Evolutionary conservation across 2,797 vertebrate species (phyloP).

Genomic region (Clarias laeviceps): DNA sequence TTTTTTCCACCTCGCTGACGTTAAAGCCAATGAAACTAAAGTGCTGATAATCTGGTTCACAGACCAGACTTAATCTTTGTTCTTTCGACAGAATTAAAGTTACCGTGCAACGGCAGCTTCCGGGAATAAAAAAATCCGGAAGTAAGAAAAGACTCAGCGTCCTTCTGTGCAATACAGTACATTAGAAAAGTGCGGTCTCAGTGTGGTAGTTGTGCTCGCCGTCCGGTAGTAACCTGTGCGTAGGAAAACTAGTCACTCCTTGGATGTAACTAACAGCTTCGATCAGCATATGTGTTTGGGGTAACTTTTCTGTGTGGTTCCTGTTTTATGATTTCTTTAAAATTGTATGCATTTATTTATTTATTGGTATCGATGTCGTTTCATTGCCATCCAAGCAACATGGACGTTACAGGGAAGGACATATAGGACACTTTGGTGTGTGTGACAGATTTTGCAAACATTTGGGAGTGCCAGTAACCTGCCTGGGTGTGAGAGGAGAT

Average conservation of each 20-base stretch:
- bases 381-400: not conserved
- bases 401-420: not conserved
- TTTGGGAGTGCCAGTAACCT: slow-evolving; percentile 64
- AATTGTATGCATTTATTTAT: not conserved
- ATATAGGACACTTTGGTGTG: slow-evolving; percentile 5
- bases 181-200: not conserved
- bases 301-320: slow-evolving; percentile 69
- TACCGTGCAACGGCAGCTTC: not conserved
- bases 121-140: not conserved
- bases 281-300: not conserved
- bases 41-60: not conserved
- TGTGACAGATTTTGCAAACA: slow-evolving; percentile 69
- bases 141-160: not conserved
- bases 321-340: slow-evolving; percentile 7
- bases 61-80: not conserved
- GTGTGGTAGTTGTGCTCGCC: not conserved
- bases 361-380: not conserved
- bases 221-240: not conserved
- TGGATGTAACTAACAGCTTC: not conserved
- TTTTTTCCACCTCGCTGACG: not conserved
- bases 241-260: not conserved
- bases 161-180: not conserved
- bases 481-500: slow-evolving; percentile 65
- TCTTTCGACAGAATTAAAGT: not conserved
- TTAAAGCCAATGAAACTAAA: not conserved